Evolutionary conservation across 2,888 invertebrate species (phyloP), one percentile per base, ranked within the genome.

Genomic region (Heteromyza rotundicornis): DNA sequence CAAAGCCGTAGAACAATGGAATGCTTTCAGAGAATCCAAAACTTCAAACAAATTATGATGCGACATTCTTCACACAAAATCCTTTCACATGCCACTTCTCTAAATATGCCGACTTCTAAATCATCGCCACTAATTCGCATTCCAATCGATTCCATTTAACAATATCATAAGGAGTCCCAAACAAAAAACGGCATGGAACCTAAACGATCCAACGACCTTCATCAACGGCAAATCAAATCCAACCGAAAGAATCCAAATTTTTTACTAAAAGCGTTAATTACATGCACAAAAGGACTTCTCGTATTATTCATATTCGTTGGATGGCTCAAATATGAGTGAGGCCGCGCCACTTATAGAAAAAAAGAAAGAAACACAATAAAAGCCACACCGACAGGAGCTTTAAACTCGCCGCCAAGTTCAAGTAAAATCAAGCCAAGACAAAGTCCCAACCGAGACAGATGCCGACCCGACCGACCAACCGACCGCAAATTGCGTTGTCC

Each of bases 401-500:
- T 17, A 17, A 40, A 44, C 56, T n/a, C n/a, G n/a, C n/a, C n/a
- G 27, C 20, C 17, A 32, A 32, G 1, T 20, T 22, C n/a, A 20
- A 19, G 17, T n/a, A n/a, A n/a, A n/a, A n/a, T 50, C 20, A 50
- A 50, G 2, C 22, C 50, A 12, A 14, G 22, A 12, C 23, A 23
- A 7, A 8, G 50, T 17, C 8, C 7, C 5, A n/a, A 12, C 16
- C 16, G 8, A 24, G 32, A 32, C 23, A 47, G 20, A 47, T n/a
- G 40, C 20, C n/a, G 52, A 24, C 52, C 23, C 14, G 32, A 52
- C n/a, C 24, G 32, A 7, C 24, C 23, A 17, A 24, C 7, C 52
- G 61, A 73, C 72, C 79, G 67, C 76, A 80, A 77, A 81, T 81
- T 78, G 81, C 81, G 81, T 82, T 82, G 80, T 82, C 79, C 81